Evolutionary conservation across 2,113 vertebrate genomes (phyloP), one percentile per base, ranked within the genome.

Genomic region (Pachycephala philippinensis): DNA sequence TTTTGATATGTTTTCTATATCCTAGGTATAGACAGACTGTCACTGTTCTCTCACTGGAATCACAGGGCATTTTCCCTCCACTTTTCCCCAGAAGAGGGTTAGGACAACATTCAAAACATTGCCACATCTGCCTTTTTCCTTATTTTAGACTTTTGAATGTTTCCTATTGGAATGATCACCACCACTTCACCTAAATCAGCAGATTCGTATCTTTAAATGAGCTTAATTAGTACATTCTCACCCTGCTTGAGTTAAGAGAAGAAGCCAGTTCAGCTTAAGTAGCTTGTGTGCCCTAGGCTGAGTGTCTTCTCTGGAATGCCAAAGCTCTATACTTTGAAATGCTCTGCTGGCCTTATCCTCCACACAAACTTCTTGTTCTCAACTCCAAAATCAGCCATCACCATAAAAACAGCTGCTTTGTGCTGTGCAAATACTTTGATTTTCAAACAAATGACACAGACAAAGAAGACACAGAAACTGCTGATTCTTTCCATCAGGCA

Each of bases 251-350:
- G 27, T n/a, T 31, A 69, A 40, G 1, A 59, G 21, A 60, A 60
- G 15, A 18, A 27, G 6, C 35, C 10, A 45, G 39, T 57, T 79
- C 39, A 75, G 26, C 15, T 64, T 49, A 35, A 49, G 17, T 7
- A 81, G 39, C 24, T 52, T 2, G 0, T 19, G 50, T 26, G 30
- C 37, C 1, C 2, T 30, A 70, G 26, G 26, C 22, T 37, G 8
- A 3, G 2, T 56, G 9, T 53, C 15, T 49, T 44, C 69, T 54
- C 56, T 27, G 37, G 27, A 93, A 80, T 2, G 3, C 19, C 35
- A 71, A 68, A 78, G 19, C 24, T 26, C 13, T 57, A 61, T 39
- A 20, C 15, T 23, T 40, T 69, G 33, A 86, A 94, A 89, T 26
- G 13, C 7, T 80, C 60, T 86, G 60, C 37, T 77, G 59, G 26